A percentile compares a stretch with the other conserved stretches of the same genome.
These are phyloP conservation scores for Metacarcinus magister DNA, from an alignment of 2,888 invertebrate genomes.

Conservation along the genomic window DNA sequence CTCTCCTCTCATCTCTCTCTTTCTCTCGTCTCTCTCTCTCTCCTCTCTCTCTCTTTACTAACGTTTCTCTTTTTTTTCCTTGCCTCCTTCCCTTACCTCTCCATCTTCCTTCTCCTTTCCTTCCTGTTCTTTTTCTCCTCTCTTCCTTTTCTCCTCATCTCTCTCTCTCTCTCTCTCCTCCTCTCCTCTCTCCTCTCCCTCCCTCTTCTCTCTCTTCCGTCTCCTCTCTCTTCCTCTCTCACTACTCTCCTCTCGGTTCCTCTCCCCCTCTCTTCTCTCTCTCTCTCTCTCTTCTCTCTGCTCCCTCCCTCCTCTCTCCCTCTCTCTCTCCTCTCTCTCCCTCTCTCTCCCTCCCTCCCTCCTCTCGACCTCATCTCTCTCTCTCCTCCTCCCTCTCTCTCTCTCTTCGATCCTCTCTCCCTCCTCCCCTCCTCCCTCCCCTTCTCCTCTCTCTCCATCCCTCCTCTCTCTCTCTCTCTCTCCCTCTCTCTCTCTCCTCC, in stretches of 20 bases:
- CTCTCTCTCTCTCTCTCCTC: neutral
- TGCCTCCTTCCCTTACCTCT: too few relatives aligned
- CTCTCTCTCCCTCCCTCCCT: too few relatives aligned
- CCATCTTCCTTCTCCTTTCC: too few relatives aligned
- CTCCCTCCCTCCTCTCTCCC: neutral
- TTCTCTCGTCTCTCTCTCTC: neutral
- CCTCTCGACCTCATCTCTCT: too few relatives aligned
- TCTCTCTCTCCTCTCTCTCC: conserved; percentile 6
- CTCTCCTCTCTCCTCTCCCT: neutral
- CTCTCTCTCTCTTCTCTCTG: neutral
- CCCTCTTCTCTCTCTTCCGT: neutral
- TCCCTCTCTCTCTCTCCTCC: conserved; percentile 34
- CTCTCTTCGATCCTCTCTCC: too few relatives aligned
- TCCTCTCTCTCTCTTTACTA: neutral
- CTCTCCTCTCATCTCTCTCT: too few relatives aligned
- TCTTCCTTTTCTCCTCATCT: too few relatives aligned
- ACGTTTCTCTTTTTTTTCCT: too few relatives aligned
- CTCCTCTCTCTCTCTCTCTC: neutral
- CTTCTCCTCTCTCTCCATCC: neutral
- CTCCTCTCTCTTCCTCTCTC: neutral
- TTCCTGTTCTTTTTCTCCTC: too few relatives aligned
- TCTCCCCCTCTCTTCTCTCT: neutral
- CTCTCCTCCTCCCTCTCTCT: too few relatives aligned
- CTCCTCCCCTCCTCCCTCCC: neutral
- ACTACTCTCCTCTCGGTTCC: neutral